Evolutionary conservation across 2,113 vertebrate genomes (phyloP).

Genomic region (Gobio gobio): DNA sequence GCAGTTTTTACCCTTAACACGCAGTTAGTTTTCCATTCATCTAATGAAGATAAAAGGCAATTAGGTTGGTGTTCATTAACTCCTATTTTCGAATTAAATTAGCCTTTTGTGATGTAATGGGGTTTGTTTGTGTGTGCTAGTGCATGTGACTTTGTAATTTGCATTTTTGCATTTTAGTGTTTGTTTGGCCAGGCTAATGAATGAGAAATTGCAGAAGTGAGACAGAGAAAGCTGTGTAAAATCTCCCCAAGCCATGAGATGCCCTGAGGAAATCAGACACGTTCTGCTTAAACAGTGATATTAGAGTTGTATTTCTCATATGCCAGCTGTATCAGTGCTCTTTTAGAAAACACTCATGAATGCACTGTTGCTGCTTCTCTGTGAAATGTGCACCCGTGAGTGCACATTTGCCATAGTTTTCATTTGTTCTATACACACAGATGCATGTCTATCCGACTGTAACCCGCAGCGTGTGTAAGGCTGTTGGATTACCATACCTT

Average conservation of each 20-base stretch:
- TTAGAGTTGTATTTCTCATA: slow-evolving; percentile 60
- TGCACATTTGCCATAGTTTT: neutral
- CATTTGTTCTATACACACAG: slow-evolving; percentile 13
- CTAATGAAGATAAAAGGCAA: slow-evolving; percentile 42
- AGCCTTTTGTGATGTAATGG: slow-evolving; percentile 23
- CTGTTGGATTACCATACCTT: neutral
- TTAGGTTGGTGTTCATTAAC: slow-evolving; percentile 47
- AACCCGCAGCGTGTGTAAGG: neutral
- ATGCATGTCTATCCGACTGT: slow-evolving; percentile 11
- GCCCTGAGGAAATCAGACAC: slow-evolving; percentile 51
- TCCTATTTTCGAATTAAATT: slow-evolving; percentile 43
- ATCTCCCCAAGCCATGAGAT: slow-evolving; percentile 56
- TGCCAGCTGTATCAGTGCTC: slow-evolving; percentile 57
- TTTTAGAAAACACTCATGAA: slow-evolving; percentile 54
- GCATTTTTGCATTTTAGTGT: slow-evolving; percentile 65
- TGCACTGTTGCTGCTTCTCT: slow-evolving; percentile 1
- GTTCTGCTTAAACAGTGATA: slow-evolving; percentile 58
- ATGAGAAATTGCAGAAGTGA: slow-evolving; percentile 54
- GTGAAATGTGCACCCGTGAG: neutral
- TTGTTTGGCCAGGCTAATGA: slow-evolving; percentile 29
- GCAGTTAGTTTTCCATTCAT: slow-evolving; percentile 30
- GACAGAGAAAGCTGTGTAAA: slow-evolving; percentile 62
- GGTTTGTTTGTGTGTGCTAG: slow-evolving; percentile 31
- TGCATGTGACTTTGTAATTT: slow-evolving; percentile 49
- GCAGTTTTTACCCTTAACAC: neutral